Evolutionary conservation across 2,113 vertebrate genomes (phyloP), one percentile per base, ranked within the genome.

Genomic region (Muntiacus reevesi): DNA sequence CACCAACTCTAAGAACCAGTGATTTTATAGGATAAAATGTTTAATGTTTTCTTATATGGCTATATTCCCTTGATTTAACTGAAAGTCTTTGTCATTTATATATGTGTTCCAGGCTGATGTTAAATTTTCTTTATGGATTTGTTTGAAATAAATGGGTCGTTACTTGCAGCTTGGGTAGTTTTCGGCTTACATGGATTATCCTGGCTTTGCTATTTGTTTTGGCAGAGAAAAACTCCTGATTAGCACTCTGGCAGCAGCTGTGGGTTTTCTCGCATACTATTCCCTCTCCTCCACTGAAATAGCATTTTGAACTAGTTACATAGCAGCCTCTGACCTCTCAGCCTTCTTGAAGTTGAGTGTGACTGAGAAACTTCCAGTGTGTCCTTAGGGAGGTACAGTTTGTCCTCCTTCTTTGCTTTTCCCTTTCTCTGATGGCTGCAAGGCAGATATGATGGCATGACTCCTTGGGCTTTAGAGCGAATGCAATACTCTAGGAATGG

Each of bases 51-150:
- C 94, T 79, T 86, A 30, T 47, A 87, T 57, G 64, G n/a, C 82
- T 76, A 36, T 62, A 83, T 86, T 91, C 19, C 25, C 78, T 87
- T 94, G 89, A 95, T 88, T 97, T 97, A 97, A 67, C 17, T 45
- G 86, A 78, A 95, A 67, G 67, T 71, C 54, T 94, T 91, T 91
- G 67, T 96, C 82, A 91, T 89, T 95, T 95, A 93, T 83, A 36
- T 59, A 87, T 91, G 71, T n/a, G 64, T 92, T 94, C 95, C 16
- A 43, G 47, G 12, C 50, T 87, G 76, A 89, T 91, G 55, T 74
- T 97, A 94, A 82, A 57, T 96, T 95, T 94, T 97, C 59, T 95
- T 71, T 86, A 94, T 96, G 78, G 71, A 92, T 95, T 93, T 96
- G 54, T 92, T 91, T 93, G 97, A 93, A 96, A 95, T 86, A 67